These are phyloP conservation scores for Notolepis coatsorum DNA, from an alignment of 2,797 vertebrate genomes.

Conservation along the genomic window DNA sequence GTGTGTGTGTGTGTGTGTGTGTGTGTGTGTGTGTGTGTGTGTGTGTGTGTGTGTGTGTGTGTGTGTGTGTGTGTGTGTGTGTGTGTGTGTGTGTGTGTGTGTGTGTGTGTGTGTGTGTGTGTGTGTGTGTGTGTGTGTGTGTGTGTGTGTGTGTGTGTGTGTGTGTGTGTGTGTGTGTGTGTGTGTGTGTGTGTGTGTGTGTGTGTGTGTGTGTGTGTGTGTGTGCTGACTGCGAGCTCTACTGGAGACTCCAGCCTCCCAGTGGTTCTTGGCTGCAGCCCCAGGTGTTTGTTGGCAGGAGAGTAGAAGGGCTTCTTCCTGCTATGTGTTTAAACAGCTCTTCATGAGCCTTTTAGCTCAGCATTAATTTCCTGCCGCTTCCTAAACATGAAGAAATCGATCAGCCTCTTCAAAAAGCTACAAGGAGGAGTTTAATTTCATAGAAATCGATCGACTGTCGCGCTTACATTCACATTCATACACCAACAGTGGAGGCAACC, in stretches of 20 bases:
- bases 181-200: constrained; percentile 22
- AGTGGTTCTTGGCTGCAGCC: constrained; percentile 56
- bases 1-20: no score
- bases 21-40: no score
- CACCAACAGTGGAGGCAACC: no score
- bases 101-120: constrained; percentile 22
- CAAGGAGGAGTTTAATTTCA: constrained; percentile 44
- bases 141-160: no score
- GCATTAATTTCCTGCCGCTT: constrained; percentile 61
- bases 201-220: constrained; percentile 4
- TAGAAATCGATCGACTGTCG: constrained; percentile 25
- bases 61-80: no score
- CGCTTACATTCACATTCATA: no score
- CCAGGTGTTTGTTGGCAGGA: constrained; percentile 38
- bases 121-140: no score
- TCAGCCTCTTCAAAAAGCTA: constrained; percentile 28
- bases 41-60: no score
- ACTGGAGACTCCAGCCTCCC: constrained; percentile 62
- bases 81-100: neutral
- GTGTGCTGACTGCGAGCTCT: constrained; percentile 49
- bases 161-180: neutral
- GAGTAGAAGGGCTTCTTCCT: constrained; percentile 71
- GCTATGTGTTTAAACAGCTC: constrained; percentile 77
- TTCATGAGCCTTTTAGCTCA: constrained; percentile 74
- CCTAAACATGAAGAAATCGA: constrained; percentile 68